Conservation (phyloP, 2,888 invertebrate species). For the Acrocera orbiculus region DNA sequence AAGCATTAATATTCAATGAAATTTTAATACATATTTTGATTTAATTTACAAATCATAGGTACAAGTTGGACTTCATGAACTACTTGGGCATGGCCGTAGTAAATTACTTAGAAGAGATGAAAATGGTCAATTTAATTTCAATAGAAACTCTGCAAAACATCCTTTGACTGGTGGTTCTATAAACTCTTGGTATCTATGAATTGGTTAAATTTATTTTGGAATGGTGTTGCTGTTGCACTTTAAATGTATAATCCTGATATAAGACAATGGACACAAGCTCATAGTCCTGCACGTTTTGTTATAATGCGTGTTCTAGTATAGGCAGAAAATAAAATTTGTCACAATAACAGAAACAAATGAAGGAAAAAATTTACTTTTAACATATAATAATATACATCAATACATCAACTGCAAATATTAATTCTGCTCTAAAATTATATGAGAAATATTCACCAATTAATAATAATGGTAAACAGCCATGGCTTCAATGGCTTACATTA, state of each 20-base stretch:
- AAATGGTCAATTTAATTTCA: constrained; percentile 62
- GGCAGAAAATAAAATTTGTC: constrained; percentile 61
- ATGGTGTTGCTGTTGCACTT: constrained; percentile 54
- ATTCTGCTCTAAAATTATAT: constrained; percentile 60
- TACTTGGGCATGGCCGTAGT: constrained; percentile 84
- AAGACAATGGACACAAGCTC: constrained; percentile 63
- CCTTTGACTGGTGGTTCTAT: constrained; percentile 44
- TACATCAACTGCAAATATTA: constrained; percentile 63
- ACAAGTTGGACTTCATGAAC: constrained; percentile 76
- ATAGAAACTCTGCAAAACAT: constrained; percentile 41
- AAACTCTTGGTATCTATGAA: constrained; percentile 72
- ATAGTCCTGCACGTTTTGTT: constrained; percentile 70
- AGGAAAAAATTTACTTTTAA: constrained; percentile 52
- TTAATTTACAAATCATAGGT: constrained; percentile 29
- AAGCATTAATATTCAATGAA: background rate
- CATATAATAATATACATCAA: constrained; percentile 67
- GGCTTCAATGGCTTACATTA: no score
- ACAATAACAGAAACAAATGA: constrained; percentile 48
- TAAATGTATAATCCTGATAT: constrained; percentile 75
- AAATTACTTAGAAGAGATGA: constrained; percentile 54
- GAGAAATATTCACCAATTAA: constrained; percentile 55
- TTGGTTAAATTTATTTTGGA: constrained; percentile 71
- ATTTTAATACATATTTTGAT: no score
- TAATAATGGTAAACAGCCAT: no score
- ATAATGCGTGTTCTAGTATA: constrained; percentile 63